These are phyloP conservation scores for Cephus sareptanus DNA, from an alignment of 2,888 invertebrate genomes.

Conservation along the genomic window DNA sequence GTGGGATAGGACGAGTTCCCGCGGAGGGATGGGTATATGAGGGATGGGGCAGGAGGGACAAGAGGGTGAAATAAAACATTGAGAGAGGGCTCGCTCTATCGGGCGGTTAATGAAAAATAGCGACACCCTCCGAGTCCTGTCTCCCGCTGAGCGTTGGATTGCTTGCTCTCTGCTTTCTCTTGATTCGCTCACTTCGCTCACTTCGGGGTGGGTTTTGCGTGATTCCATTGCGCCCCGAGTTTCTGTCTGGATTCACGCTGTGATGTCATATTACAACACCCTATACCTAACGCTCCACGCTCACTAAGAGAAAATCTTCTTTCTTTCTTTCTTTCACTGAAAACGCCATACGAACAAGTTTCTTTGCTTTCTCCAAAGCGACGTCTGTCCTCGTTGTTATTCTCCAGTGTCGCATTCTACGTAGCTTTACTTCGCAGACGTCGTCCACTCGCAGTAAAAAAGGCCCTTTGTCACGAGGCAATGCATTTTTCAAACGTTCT, in stretches of 20 bases:
- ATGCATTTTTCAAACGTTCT: conserved; percentile 33
- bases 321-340: background rate
- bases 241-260: conserved; percentile 55
- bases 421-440: background rate
- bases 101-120: conserved; percentile 62
- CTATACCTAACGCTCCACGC: conserved; percentile 12
- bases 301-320: background rate
- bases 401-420: background rate
- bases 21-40: background rate
- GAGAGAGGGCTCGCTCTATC: conserved; percentile 46
- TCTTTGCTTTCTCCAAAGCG: background rate
- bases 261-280: conserved; percentile 55
- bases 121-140: conserved; percentile 47
- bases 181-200: conserved; percentile 36
- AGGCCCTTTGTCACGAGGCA: background rate
- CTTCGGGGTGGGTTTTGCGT: conserved; percentile 37
- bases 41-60: background rate
- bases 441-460: background rate
- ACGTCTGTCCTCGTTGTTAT: background rate
- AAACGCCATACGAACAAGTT: background rate
- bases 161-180: conserved; percentile 41
- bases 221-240: conserved; percentile 50
- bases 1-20: background rate
- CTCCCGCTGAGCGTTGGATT: conserved; percentile 54
- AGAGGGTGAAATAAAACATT: conserved; percentile 40